Evolutionary conservation across 2,888 invertebrate genomes (phyloP).

Genomic region (Boloria selene): DNA sequence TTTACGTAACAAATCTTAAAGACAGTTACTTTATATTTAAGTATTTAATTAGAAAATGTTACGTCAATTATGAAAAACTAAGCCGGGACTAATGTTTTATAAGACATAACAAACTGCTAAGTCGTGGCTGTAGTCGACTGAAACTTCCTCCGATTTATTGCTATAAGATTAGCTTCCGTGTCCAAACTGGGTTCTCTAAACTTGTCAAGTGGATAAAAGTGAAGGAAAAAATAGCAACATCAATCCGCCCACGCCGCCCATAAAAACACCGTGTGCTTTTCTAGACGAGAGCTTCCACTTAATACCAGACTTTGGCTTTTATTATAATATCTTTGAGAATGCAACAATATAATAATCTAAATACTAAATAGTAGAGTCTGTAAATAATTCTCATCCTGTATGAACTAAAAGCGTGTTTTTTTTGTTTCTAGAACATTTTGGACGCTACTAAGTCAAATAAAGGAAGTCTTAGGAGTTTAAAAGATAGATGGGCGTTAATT

Average conservation of each 20-base stretch:
- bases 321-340: neutral
- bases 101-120: slow-evolving; percentile 17
- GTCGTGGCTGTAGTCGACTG: slow-evolving; percentile 38
- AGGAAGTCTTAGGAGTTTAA: slow-evolving; percentile 28
- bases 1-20: slow-evolving; percentile 8
- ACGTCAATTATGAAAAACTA: slow-evolving; percentile 11
- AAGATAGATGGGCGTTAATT: slow-evolving; percentile 27
- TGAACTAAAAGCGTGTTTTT: neutral
- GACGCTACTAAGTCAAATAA: slow-evolving; percentile 2
- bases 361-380: neutral
- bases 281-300: slow-evolving; percentile 6
- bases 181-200: slow-evolving; percentile 50
- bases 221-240: slow-evolving; percentile 47
- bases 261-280: slow-evolving; percentile 34
- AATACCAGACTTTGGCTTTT: neutral
- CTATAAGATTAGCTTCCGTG: slow-evolving; percentile 64
- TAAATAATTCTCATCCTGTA: neutral
- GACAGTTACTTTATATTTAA: no score
- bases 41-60: neutral
- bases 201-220: slow-evolving; percentile 56
- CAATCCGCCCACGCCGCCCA: slow-evolving; percentile 42
- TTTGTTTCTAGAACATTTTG: slow-evolving; percentile 6
- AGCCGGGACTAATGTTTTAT: slow-evolving; percentile 13
- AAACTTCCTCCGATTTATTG: slow-evolving; percentile 60
- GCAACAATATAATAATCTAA: neutral